phyloP scores from a whole-genome alignment of 2,113 vertebrate genomes.

The Sylvietta virens region DNA sequence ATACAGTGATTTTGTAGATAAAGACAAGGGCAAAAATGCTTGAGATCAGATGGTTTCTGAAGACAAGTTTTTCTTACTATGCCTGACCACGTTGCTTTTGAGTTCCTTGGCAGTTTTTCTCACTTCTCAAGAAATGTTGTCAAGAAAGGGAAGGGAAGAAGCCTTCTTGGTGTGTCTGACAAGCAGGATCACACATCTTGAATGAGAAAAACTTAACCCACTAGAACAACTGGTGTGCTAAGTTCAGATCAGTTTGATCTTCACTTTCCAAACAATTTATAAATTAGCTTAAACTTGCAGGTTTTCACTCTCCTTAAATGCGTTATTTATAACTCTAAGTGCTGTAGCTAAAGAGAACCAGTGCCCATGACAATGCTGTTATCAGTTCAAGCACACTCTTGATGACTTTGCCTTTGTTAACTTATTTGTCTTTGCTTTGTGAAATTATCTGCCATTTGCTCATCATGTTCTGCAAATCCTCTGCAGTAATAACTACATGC shows the following conservation, averaged over 20 bases:
- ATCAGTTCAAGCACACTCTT: not conserved
- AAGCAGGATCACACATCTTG: not conserved
- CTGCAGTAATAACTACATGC: slow-evolving; percentile 28
- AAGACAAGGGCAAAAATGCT: not conserved
- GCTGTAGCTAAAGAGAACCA: not conserved
- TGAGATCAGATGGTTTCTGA: not conserved
- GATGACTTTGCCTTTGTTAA: not conserved
- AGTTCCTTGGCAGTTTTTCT: not conserved
- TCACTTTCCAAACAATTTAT: not conserved
- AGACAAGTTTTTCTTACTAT: not conserved
- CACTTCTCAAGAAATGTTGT: not conserved
- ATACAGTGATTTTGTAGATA: not conserved
- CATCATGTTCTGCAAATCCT: not conserved
- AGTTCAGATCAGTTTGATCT: not conserved
- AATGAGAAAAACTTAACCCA: not conserved
- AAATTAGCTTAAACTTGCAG: not conserved
- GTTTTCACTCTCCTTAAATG: not conserved
- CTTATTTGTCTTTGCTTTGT: slow-evolving; percentile 1
- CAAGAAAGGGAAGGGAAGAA: not conserved
- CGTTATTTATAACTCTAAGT: not conserved
- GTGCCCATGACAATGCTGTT: not conserved
- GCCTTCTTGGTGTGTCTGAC: not conserved
- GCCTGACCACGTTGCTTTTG: not conserved
- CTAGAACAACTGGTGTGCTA: not conserved
- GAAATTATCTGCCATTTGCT: slow-evolving; percentile 22